Evolutionary conservation across 2,797 vertebrate genomes (phyloP).

Genomic region (Manis crassicaudata): DNA sequence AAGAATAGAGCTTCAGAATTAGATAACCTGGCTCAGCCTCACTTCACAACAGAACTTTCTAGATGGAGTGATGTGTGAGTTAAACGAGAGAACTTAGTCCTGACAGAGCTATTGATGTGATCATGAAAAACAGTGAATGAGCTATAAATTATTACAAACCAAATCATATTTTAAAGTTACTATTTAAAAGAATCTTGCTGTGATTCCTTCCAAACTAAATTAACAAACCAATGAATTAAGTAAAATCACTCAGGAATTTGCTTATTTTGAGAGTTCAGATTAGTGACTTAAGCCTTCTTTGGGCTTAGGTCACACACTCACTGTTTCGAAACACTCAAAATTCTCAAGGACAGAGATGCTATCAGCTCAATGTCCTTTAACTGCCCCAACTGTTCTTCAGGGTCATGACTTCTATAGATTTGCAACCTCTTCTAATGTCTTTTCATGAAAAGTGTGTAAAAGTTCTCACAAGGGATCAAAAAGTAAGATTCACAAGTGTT

Average conservation of each 20-base stretch:
- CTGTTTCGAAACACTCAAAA: neutral
- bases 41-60: neutral
- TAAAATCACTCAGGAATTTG: neutral
- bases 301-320: neutral
- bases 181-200: neutral
- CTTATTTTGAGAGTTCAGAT: neutral
- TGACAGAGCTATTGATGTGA: neutral
- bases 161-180: neutral
- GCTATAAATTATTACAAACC: neutral
- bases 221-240: neutral
- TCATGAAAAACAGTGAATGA: neutral
- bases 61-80: neutral
- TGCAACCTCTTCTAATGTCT: neutral
- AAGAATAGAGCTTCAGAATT: neutral
- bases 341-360: neutral
- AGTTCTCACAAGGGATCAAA: neutral
- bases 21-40: neutral
- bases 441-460: neutral
- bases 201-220: constrained; percentile 39
- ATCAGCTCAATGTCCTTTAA: neutral
- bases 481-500: neutral
- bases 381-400: neutral
- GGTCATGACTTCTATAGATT: neutral
- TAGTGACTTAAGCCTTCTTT: neutral
- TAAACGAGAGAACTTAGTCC: neutral